These are phyloP conservation scores for Helicoverpa assulta DNA, from an alignment of 2,888 invertebrate genomes.

Conservation along the genomic window DNA sequence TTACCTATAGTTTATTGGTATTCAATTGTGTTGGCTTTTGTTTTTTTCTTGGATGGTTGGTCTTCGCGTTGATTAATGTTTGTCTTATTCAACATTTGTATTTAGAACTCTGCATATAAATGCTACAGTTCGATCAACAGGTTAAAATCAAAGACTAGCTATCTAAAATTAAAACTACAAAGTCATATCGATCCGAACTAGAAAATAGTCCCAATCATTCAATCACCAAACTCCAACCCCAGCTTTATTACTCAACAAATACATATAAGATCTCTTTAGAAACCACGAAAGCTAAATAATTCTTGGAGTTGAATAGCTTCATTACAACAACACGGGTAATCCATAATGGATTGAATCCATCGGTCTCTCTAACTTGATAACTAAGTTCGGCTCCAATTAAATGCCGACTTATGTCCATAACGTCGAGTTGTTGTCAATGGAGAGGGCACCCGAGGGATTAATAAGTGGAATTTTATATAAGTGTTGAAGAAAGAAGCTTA, in stretches of 20 bases:
- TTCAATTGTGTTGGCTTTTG: constrained; percentile 29
- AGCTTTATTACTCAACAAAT: constrained; percentile 19
- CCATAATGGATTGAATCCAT: constrained; percentile 78
- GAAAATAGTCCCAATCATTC: too few relatives aligned
- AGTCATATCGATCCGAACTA: too few relatives aligned
- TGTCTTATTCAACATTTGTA: background rate
- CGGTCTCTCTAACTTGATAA: constrained; percentile 70
- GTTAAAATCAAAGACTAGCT: too few relatives aligned
- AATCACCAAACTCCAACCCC: too few relatives aligned
- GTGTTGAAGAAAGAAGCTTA: background rate
- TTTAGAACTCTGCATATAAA: background rate
- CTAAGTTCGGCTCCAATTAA: constrained; percentile 80
- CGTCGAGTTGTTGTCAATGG: constrained; percentile 52
- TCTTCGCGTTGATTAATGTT: background rate
- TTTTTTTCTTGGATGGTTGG: background rate
- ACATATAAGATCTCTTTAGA: constrained; percentile 34
- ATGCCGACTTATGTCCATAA: constrained; percentile 72
- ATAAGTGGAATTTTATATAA: background rate
- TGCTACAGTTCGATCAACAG: too few relatives aligned
- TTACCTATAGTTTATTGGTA: constrained; percentile 31
- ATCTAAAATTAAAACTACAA: too few relatives aligned
- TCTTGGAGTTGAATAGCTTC: constrained; percentile 77
- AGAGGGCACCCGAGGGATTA: constrained; percentile 36
- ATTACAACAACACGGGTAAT: constrained; percentile 78
- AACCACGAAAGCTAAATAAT: constrained; percentile 61